Evolutionary conservation across 2,888 invertebrate species (phyloP).

Genomic region (Argyresthia albistria): DNA sequence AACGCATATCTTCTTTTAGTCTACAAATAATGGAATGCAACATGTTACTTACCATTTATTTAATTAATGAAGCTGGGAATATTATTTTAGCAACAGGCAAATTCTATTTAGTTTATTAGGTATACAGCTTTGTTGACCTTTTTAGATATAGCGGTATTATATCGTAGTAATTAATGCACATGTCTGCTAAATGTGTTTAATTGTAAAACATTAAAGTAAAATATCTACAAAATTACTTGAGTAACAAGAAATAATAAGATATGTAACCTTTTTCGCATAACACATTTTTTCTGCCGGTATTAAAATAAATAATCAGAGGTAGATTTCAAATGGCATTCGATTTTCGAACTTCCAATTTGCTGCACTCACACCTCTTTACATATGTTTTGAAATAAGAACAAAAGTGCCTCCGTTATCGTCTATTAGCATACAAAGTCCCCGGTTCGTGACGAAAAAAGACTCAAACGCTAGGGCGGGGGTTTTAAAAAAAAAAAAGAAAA

Average conservation of each 20-base stretch:
- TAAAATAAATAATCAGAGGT: too few relatives aligned
- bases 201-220: too few relatives aligned
- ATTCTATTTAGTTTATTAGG: too few relatives aligned
- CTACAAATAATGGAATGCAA: not conserved
- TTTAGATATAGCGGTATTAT: too few relatives aligned
- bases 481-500: constrained; percentile 22
- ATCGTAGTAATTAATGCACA: too few relatives aligned
- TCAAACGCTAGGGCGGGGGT: constrained; percentile 15
- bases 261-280: too few relatives aligned
- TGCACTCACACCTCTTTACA: constrained; percentile 12
- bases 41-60: not conserved
- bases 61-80: not conserved
- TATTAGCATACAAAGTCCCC: constrained; percentile 48
- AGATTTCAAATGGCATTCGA: not conserved
- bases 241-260: too few relatives aligned
- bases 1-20: not conserved
- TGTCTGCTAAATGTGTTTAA: too few relatives aligned
- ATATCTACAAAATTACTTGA: too few relatives aligned
- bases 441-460: constrained; percentile 38
- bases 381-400: constrained; percentile 13
- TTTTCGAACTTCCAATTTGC: constrained; percentile 12
- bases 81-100: too few relatives aligned
- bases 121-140: too few relatives aligned
- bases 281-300: too few relatives aligned
- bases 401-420: constrained; percentile 22